Conservation (phyloP, 2,888 invertebrate genomes). For the Scaptomyza reducta region DNA sequence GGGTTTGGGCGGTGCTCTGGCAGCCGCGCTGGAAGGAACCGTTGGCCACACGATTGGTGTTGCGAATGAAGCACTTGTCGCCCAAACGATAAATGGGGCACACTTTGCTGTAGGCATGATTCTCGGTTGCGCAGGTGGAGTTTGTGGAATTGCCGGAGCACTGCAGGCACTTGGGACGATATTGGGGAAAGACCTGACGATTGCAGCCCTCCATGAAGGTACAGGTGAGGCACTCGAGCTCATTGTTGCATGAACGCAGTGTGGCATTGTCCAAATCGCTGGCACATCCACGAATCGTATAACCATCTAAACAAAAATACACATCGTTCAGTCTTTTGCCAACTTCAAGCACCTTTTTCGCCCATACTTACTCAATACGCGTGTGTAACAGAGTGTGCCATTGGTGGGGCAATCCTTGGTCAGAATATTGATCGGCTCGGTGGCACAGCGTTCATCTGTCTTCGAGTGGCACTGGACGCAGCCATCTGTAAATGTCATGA, state of each 20-base stretch:
- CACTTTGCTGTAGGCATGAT: constrained; percentile 57
- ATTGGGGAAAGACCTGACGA: constrained; percentile 75
- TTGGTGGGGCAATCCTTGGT: constrained; percentile 73
- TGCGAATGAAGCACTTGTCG: constrained; percentile 81
- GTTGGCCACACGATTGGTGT: constrained; percentile 56
- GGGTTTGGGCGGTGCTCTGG: constrained; percentile 69
- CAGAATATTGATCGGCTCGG: constrained; percentile 72
- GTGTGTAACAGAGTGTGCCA: constrained; percentile 73
- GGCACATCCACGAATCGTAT: constrained; percentile 81
- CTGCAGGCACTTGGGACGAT: constrained; percentile 79
- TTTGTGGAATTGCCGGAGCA: constrained; percentile 74
- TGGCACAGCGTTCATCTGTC: constrained; percentile 76
- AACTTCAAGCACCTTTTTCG: not conserved
- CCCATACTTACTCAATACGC: constrained; percentile 67
- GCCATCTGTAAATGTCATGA: constrained; percentile 58
- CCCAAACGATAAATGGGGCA: constrained; percentile 79
- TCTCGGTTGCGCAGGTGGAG: constrained; percentile 74
- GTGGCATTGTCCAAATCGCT: constrained; percentile 76
- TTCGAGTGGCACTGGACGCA: constrained; percentile 82
- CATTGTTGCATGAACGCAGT: constrained; percentile 69
- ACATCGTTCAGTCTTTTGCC: not conserved
- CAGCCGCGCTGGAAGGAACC: constrained; percentile 82
- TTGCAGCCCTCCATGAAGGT: constrained; percentile 79
- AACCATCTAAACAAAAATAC: constrained; percentile 63
- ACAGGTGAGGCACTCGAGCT: constrained; percentile 78